Evolutionary conservation across 1,140 invertebrate species (phyloP), one percentile per base, ranked within the genome.

Genomic region (Parapsyche elsis): DNA sequence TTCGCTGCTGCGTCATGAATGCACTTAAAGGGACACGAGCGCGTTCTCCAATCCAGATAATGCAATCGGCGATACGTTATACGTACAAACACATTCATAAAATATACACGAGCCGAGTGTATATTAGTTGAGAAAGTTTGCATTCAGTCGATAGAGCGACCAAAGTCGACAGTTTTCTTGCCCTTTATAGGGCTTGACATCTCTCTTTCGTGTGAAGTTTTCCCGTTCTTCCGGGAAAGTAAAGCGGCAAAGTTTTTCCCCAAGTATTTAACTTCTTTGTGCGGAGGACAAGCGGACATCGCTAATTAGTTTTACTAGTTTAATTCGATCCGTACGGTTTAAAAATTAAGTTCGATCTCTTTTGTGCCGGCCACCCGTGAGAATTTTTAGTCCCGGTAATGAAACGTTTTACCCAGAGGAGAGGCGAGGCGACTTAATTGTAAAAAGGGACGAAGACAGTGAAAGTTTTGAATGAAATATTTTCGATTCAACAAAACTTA

Each of bases 251-350:
- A 76, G 45, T 75, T 76, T 71, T 76, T 30, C 0, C 30, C 64
- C 9, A 76, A 80, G 79, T 74, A 80, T 80, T 80, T 80, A 80
- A 80, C 79, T 80, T 80, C 79, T 76, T 75, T 30, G 64, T 75
- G 19, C 71, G 44, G 64, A 30, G 73, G 57, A 76, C 71, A 61
- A 80, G 71, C 79, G 79, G 79, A 80, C 71, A 74, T 80, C 73
- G 57, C 79, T 80, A 80, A 80, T 80, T 80, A 80, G 79, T 80
- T 80, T 80, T 74, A 80, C 71, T 53, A 76, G 71, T 80, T 80
- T 80, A 75, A 75, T 49, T 64, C 78, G 70, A 80, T 80, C 79
- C 79, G 79, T 80, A 64, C 21, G 46, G 79, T 80, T 80, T 80
- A 75, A 80, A 80, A 80, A 80, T 80, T 80, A 80, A 57, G 71